Base-by-base conservation (phyloP, 2,888 invertebrate genomes). In the Euclidia mi region DNA sequence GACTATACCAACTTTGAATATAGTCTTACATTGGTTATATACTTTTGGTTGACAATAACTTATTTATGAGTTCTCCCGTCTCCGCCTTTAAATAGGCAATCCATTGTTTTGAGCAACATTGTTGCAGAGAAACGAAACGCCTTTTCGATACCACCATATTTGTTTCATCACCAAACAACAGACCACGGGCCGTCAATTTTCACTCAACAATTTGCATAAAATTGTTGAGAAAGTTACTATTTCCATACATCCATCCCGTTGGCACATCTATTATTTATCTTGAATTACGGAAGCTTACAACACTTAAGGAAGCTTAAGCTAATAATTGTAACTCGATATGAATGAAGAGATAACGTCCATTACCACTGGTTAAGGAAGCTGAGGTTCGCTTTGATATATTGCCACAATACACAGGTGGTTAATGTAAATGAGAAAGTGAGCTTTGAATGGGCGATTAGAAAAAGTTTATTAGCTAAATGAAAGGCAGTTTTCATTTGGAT, bases 311-410 rank as follows among this genome's bases (percentile, higher is more conserved):
- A 90, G 87, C 81, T 59, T 71, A 78, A 72, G 81, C 84, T 88
- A 88, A 91, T 89, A 88, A 89, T 90, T 89, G 88, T 88, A 88
- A 85, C 83, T 85, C 80, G 87, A 90, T 89, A 88, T 88, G 88
- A 89, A 87, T 88, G 84, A 84, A 87, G 81, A 89, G 90, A 91
- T 91, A 91, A 88, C 82, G 83, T 82, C 85, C 76, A 85, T 89
- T 89, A 84, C 85, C 69, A 82, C 85, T 81, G 85, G 78, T 84
- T 84, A 81, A 90, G 90, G 89, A 92, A 92, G 87, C 85, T 82
- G 82, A 83, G 82, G 70, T 74, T 68, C 65, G 63, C 72, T 77
- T 81, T 81, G 76, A 83, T 81, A 79, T 79, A 81, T 82, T 72
- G 72, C 66, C 47, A 66, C 60, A 75, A 68, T 68, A 51, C 72